Conservation (phyloP, 1,140 invertebrate genomes). For the Mamestra configurata region DNA sequence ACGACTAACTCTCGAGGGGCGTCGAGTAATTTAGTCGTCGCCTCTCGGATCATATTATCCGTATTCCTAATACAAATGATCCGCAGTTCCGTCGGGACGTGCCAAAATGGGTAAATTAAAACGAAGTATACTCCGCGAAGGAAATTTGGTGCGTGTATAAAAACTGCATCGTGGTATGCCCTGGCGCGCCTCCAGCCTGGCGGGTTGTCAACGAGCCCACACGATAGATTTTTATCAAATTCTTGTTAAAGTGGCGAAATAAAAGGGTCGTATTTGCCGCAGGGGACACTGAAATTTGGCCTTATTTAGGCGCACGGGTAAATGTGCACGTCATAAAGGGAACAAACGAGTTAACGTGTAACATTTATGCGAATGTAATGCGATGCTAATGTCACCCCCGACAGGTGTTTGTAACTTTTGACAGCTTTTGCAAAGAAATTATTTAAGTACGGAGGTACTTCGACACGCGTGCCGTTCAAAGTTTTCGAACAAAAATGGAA, state of each 20-base stretch:
- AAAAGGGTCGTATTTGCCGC: conserved; percentile 46
- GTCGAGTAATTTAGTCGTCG: conserved; percentile 70
- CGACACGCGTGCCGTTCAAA: conserved; percentile 12
- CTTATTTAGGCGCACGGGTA: conserved; percentile 14
- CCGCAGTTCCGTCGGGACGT: conserved; percentile 73
- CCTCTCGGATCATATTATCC: conserved; percentile 73
- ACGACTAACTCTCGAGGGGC: conserved; percentile 61
- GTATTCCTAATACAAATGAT: conserved; percentile 79
- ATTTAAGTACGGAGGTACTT: conserved; percentile 8
- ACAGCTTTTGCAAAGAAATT: conserved; percentile 29
- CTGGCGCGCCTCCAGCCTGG: conserved; percentile 68
- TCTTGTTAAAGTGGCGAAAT: conserved; percentile 47
- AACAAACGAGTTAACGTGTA: conserved; percentile 37
- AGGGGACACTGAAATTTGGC: conserved; percentile 28
- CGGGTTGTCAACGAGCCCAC: conserved; percentile 59
- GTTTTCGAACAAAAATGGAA: conserved; percentile 1
- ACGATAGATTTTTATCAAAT: conserved; percentile 51
- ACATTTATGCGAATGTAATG: conserved; percentile 46
- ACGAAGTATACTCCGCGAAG: conserved; percentile 66
- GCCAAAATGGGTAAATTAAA: conserved; percentile 81
- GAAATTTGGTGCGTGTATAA: conserved; percentile 69
- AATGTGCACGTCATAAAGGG: conserved; percentile 29
- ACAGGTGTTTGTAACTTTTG: conserved; percentile 42
- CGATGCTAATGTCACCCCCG: conserved; percentile 44
- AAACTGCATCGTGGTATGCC: conserved; percentile 61